These are phyloP conservation scores for Aphelocoma coerulescens DNA, from an alignment of 2,113 vertebrate species.

Conservation along the genomic window DNA sequence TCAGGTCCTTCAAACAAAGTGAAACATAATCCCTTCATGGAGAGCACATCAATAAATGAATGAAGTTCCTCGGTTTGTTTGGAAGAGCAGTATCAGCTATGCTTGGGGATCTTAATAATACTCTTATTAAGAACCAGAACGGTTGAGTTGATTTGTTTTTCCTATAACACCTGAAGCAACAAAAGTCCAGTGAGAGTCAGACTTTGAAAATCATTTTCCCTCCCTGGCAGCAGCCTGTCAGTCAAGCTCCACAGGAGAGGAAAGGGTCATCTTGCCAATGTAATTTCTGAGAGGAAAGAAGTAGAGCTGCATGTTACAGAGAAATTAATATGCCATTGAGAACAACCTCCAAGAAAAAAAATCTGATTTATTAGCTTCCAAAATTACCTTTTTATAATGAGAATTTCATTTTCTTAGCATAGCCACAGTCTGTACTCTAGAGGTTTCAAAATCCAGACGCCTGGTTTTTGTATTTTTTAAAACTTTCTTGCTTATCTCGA, in stretches of 20 bases:
- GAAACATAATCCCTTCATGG: conserved; percentile 56
- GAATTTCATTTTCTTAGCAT: background rate
- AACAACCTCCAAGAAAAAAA: background rate
- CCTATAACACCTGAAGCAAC: conserved; percentile 68
- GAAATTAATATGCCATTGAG: conserved; percentile 5
- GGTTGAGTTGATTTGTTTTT: conserved; percentile 64
- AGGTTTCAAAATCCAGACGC: conserved; percentile 12
- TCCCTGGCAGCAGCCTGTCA: conserved; percentile 51
- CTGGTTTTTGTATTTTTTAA: background rate
- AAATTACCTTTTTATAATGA: conserved; percentile 1
- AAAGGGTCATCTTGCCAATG: conserved; percentile 1
- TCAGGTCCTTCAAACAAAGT: conserved; percentile 68
- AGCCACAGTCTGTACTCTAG: background rate
- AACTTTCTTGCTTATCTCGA: conserved; percentile 35
- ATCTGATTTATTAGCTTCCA: background rate
- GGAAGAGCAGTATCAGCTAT: conserved; percentile 40
- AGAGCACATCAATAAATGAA: conserved; percentile 54
- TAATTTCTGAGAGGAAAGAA: background rate
- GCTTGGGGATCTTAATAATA: conserved; percentile 60
- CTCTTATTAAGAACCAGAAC: conserved; percentile 43
- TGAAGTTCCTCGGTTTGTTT: background rate
- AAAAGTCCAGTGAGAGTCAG: conserved; percentile 41
- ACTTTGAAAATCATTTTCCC: conserved; percentile 67
- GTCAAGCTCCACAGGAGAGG: conserved; percentile 48
- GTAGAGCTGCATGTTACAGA: background rate